Base-by-base conservation (phyloP, 2,888 invertebrate species). In the Rhagonycha fulva region DNA sequence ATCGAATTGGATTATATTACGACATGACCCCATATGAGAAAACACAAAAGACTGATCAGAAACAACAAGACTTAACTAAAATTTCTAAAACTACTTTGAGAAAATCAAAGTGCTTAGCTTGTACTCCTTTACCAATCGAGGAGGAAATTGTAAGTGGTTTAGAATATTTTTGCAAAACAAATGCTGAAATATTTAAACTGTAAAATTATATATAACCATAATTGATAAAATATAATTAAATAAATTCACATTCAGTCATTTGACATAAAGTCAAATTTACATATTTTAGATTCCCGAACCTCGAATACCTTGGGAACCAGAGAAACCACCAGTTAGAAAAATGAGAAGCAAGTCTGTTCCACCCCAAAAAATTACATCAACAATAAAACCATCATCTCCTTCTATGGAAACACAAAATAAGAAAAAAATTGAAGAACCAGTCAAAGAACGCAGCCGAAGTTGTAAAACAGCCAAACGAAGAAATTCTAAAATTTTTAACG, bases 251-350 rank as follows among this genome's bases (percentile, higher is more conserved):
- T n/a, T n/a, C n/a, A 67, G 60, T n/a, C n/a, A n/a, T n/a, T n/a
- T n/a, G n/a, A n/a, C n/a, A n/a, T n/a, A n/a, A n/a, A n/a, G 26
- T 7, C 0, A 10, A 61, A 3, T 62, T 24, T 63, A 24, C 9
- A 66, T 69, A 28, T 62, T 81, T 79, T 68, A 87, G 86, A 84
- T 87, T 77, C 86, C 87, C 10, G 88, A 88, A 81, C 87, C 87
- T 74, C 81, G 88, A 75, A 82, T 88, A 2, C 88, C 88, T 10
- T 88, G 88, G 88, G 86, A 87, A 76, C 86, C 87, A 9, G 82
- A 84, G 32, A 86, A 85, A 76, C 83, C 80, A n/a, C 79, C 84
- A 62, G 78, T 85, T 3, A 80, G 82, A n/a, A 68, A 26, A 69
- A 63, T 32, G 75, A 81, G 85, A 10, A 85, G 85, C 68, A 83